Base-by-base conservation (phyloP, 2,888 invertebrate species). In the Campoletis raptor region DNA sequence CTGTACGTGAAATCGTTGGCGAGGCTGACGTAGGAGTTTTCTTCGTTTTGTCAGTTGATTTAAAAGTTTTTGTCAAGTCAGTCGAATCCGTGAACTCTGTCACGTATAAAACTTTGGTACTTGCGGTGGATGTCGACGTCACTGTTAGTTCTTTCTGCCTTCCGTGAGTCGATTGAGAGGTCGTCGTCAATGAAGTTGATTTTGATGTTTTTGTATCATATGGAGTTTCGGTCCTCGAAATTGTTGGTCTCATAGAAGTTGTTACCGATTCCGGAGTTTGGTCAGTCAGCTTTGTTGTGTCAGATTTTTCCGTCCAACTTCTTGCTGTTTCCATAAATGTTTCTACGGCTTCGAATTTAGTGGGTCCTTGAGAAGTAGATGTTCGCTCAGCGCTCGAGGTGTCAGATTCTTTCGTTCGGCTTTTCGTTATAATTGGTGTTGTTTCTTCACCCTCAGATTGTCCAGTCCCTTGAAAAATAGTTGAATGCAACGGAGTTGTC, bases 401-500 rank as follows among this genome's bases (percentile, higher is more conserved):
- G 24, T 5, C 5, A 5, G 57, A 61, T 30, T 61, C 24, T 30
- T 61, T 5, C 12, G 5, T 12, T 30, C 24, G 12, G 24, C 24
- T 61, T 30, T 61, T 2, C 12, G 57, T 30, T 30, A 24, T 5
- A 30, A 61, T 10, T 24, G 57, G 24, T 24, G 24, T 30, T 12
- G 57, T 61, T 30, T 4, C 30, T 30, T 24, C 2, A 15, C 61
- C 61, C 61, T 30, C 30, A 10, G 61, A 30, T 15, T 30, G 61
- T 30, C 3, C 7, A 6, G 61, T 61, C 12, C 61, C 61, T 61
- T 61, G 12, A 61, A 61, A 61, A 61, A 61, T 30, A 61, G 48
- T 61, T 61, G 61, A 61, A 61, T 61, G 61, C 30, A 61, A 61
- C 30, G 30, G 61, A 30, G 61, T 61, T 61, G 5, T 61, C 61